These are phyloP conservation scores for Pharmacophagus antenor DNA, from an alignment of 2,888 invertebrate species.

Conservation along the genomic window DNA sequence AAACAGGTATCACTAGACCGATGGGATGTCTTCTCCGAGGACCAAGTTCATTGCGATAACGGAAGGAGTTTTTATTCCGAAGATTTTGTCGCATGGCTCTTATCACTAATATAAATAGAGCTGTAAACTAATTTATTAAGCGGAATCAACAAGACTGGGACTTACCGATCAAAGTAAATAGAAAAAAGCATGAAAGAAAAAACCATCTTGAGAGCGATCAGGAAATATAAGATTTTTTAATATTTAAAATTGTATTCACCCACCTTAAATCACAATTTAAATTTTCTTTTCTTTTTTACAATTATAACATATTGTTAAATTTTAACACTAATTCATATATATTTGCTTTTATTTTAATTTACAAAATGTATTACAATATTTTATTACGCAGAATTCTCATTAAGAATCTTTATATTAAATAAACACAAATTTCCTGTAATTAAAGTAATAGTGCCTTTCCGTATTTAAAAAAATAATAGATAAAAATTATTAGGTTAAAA, in stretches of 20 bases:
- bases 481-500: slow-evolving; percentile 39
- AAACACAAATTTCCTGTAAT: slow-evolving; percentile 45
- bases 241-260: slow-evolving; percentile 23
- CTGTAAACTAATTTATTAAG: slow-evolving; percentile 56
- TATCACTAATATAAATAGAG: slow-evolving; percentile 43
- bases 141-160: slow-evolving; percentile 63
- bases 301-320: neutral
- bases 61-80: slow-evolving; percentile 37
- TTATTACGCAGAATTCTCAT: slow-evolving; percentile 30
- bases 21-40: slow-evolving; percentile 59
- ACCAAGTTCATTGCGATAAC: slow-evolving; percentile 54
- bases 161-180: slow-evolving; percentile 38
- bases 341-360: neutral
- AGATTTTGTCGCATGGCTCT: slow-evolving; percentile 35
- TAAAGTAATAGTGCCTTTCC: slow-evolving; percentile 77
- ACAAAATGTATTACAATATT: neutral
- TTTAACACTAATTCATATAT: neutral
- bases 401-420: slow-evolving; percentile 34
- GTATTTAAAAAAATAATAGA: slow-evolving; percentile 55
- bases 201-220: slow-evolving; percentile 44
- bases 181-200: slow-evolving; percentile 29
- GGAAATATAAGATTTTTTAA: slow-evolving; percentile 43
- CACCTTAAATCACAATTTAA: slow-evolving; percentile 6
- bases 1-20: slow-evolving; percentile 48
- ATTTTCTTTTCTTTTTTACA: neutral